These are phyloP conservation scores for Callyntrura guangdongensis DNA, from an alignment of 2,888 invertebrate genomes.

Conservation along the genomic window DNA sequence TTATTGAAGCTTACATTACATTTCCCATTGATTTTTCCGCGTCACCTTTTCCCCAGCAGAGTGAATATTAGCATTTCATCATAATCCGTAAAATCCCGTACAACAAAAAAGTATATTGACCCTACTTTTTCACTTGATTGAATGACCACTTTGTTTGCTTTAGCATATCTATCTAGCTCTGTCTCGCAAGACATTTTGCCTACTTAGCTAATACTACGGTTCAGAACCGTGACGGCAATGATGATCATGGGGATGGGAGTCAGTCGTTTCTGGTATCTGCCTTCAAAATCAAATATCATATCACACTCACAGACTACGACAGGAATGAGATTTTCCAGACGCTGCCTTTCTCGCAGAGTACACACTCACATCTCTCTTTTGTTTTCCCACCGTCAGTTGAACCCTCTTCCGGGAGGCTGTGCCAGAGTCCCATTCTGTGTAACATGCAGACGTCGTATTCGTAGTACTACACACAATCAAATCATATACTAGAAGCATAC, in stretches of 20 bases:
- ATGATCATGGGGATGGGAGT: neutral
- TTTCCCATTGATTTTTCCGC: neutral
- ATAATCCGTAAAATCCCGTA: conserved; percentile 2
- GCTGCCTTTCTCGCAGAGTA: conserved; percentile 28
- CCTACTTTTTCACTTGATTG: conserved; percentile 36
- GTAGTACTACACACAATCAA: no score
- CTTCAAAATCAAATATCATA: conserved; percentile 34
- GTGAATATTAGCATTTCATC: neutral
- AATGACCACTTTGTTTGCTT: conserved; percentile 36
- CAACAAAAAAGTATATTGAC: conserved; percentile 38
- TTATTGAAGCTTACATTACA: neutral
- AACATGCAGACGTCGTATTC: neutral
- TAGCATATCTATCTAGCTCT: neutral
- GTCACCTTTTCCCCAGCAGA: conserved; percentile 4
- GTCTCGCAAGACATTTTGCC: neutral
- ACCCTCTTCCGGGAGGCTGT: conserved; percentile 38
- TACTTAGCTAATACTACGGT: neutral
- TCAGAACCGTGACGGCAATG: neutral
- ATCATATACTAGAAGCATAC: no score
- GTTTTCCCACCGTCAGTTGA: conserved; percentile 27
- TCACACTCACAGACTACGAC: conserved; percentile 27
- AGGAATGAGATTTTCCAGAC: conserved; percentile 46
- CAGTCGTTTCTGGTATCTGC: conserved; percentile 44
- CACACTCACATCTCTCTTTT: conserved; percentile 31
- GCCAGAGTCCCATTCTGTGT: neutral